Conservation (phyloP, 2,113 vertebrate species). For the Nothoprocta pentlandii region DNA sequence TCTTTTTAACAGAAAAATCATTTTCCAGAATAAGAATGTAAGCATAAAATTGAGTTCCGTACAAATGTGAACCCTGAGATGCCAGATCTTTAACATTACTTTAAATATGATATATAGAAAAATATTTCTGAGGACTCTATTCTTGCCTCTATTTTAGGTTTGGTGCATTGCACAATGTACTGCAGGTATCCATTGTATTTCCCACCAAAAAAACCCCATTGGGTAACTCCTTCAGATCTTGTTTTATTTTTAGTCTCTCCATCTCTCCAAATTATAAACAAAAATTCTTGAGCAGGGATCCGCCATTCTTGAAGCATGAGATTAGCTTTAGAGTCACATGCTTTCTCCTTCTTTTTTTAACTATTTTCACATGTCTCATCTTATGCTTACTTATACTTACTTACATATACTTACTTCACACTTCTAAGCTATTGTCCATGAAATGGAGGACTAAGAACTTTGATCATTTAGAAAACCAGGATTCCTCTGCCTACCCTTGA, state of each 20-base stretch:
- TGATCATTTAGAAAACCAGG: not conserved
- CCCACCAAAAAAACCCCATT: not conserved
- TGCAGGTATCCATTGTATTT: not conserved
- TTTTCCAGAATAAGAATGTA: not conserved
- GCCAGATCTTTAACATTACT: not conserved
- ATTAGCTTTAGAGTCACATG: not conserved
- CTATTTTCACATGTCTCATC: not conserved
- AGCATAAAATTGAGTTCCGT: not conserved
- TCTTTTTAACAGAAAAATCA: not conserved
- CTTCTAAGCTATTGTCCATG: not conserved
- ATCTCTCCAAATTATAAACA: not conserved
- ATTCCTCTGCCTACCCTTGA: not conserved
- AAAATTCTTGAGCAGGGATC: not conserved
- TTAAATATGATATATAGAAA: not conserved
- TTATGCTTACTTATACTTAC: too few relatives aligned
- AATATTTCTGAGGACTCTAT: not conserved
- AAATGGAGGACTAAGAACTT: not conserved
- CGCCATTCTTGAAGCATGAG: not conserved
- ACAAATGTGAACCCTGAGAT: not conserved
- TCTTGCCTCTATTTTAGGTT: not conserved
- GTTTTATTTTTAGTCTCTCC: not conserved
- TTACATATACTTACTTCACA: not conserved
- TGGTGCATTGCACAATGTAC: not conserved
- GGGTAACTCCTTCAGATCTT: not conserved
- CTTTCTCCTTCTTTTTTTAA: not conserved